phyloP scores from a whole-genome alignment of 1,140 invertebrate species.

The Stenopsyche tienmushanensis region DNA sequence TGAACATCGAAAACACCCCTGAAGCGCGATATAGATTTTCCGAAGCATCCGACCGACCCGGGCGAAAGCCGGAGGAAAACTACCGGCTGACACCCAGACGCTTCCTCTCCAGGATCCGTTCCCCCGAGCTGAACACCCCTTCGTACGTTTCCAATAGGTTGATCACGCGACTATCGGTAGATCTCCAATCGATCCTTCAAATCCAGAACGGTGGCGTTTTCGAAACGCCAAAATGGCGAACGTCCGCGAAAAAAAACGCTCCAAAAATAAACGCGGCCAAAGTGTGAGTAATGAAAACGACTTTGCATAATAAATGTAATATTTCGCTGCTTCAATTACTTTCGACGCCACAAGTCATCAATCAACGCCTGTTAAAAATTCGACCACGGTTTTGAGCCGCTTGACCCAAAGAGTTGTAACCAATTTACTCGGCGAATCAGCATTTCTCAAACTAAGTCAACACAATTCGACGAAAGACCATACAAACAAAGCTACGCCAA shows the following conservation, averaged over 20 bases:
- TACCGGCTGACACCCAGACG: constrained; percentile 5
- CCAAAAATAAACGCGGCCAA: background rate
- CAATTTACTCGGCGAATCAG: no score
- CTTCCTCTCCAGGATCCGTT: background rate
- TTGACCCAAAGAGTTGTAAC: no score
- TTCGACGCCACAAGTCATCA: background rate
- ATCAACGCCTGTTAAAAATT: background rate
- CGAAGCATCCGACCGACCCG: background rate
- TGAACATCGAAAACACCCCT: no score
- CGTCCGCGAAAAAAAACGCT: background rate
- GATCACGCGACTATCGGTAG: background rate
- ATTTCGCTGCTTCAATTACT: background rate
- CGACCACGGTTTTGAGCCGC: no score
- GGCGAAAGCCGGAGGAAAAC: constrained; percentile 4
- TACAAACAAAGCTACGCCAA: no score
- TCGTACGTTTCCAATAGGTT: constrained; percentile 11
- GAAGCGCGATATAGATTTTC: no score
- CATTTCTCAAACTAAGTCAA: no score
- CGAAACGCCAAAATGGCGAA: background rate
- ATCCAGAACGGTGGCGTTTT: no score
- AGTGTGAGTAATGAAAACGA: background rate
- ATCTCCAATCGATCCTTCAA: background rate
- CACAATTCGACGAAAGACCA: no score
- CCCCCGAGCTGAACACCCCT: background rate
- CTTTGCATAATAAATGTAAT: background rate